These are phyloP conservation scores for Acromyrmex heyeri DNA, from an alignment of 1,140 invertebrate species.

Conservation along the genomic window DNA sequence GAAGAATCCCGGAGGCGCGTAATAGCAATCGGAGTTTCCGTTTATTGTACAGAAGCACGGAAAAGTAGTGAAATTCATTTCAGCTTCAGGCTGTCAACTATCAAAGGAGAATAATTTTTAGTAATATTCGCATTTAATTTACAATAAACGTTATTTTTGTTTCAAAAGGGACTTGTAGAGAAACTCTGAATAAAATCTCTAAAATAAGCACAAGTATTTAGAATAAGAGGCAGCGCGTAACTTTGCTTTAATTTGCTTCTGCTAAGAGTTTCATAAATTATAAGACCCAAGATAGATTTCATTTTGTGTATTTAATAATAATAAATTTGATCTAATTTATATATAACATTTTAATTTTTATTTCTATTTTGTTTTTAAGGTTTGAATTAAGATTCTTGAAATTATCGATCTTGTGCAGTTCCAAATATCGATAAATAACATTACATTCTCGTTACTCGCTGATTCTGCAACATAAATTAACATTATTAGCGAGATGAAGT, in stretches of 20 bases:
- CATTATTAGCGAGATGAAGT: constrained; percentile 51
- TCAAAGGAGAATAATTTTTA: constrained; percentile 24
- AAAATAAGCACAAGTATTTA: not conserved
- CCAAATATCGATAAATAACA: constrained; percentile 39
- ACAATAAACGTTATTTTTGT: not conserved
- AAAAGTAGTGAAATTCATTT: constrained; percentile 18
- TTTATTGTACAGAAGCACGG: not conserved
- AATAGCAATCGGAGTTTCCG: not conserved
- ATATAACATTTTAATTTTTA: too few species aligned
- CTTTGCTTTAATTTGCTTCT: not conserved
- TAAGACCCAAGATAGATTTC: too few species aligned
- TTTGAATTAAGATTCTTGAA: constrained; percentile 60
- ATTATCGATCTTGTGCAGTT: constrained; percentile 58
- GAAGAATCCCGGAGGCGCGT: constrained; percentile 2
- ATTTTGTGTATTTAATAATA: too few species aligned
- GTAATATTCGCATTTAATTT: not conserved
- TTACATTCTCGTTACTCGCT: constrained; percentile 55
- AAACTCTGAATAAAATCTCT: not conserved
- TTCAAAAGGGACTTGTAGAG: not conserved
- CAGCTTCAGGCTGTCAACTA: not conserved
- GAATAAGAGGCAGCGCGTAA: not conserved
- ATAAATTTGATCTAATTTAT: too few species aligned
- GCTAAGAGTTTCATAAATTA: not conserved
- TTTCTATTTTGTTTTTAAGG: not conserved
- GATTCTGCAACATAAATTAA: constrained; percentile 70